Conservation (phyloP, 1,140 invertebrate genomes). For the Wasmannia auropunctata region DNA sequence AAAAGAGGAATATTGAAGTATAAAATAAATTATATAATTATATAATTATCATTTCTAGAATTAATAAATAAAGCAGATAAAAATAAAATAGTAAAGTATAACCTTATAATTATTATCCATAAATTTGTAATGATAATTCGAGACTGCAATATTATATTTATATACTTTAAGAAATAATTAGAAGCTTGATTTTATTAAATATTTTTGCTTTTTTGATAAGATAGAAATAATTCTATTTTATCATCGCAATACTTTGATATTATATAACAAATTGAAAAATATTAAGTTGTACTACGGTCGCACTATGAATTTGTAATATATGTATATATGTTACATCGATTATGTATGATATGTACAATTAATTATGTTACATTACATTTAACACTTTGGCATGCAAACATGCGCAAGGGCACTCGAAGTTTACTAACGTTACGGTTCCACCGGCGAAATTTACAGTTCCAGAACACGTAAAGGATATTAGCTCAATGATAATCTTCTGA, state of each 20-base stretch:
- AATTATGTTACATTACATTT: slow-evolving; percentile 57
- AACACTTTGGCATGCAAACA: slow-evolving; percentile 50
- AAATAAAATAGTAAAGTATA: neutral
- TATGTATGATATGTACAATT: slow-evolving; percentile 37
- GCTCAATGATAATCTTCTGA: slow-evolving; percentile 53
- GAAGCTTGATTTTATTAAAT: neutral
- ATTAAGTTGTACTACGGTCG: neutral
- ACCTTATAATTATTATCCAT: neutral
- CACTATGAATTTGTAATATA: slow-evolving; percentile 4
- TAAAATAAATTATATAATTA: neutral
- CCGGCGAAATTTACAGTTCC: slow-evolving; percentile 41
- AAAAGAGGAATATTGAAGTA: neutral
- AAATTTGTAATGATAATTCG: neutral
- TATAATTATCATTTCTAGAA: neutral
- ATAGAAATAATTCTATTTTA: neutral
- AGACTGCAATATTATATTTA: neutral
- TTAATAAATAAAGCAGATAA: neutral
- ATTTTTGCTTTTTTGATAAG: no score
- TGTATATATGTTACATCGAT: neutral
- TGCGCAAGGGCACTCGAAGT: slow-evolving; percentile 31
- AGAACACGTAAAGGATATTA: slow-evolving; percentile 58
- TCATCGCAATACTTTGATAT: neutral
- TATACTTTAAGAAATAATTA: neutral
- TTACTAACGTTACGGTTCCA: slow-evolving; percentile 41
- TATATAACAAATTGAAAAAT: neutral